These are phyloP conservation scores for Chrysochloris asiatica DNA, from an alignment of 2,113 vertebrate genomes.

Conservation along the genomic window DNA sequence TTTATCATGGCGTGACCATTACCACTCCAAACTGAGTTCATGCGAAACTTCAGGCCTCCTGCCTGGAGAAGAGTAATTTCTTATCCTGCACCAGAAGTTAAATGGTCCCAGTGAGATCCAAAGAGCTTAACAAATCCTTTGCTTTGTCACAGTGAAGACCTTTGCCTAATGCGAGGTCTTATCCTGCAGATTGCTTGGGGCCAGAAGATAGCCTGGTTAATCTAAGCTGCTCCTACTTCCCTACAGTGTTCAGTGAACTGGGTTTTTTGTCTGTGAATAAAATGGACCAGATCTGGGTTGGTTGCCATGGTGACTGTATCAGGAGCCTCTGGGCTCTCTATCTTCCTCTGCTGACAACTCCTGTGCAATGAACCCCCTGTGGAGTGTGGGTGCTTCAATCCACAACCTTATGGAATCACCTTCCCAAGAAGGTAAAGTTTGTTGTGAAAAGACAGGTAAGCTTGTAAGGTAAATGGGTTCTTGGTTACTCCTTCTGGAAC, in stretches of 20 bases:
- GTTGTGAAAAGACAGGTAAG: slow-evolving; percentile 18
- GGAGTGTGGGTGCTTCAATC: slow-evolving; percentile 54
- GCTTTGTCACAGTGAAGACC: slow-evolving; percentile 81
- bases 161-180: slow-evolving; percentile 81
- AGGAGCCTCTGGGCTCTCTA: slow-evolving; percentile 68
- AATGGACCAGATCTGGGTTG: slow-evolving; percentile 76
- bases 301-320: slow-evolving; percentile 78
- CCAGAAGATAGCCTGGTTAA: slow-evolving; percentile 78
- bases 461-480: background rate
- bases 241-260: slow-evolving; percentile 78
- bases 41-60: slow-evolving; percentile 71
- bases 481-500: background rate
- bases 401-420: slow-evolving; percentile 55
- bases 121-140: slow-evolving; percentile 77
- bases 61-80: slow-evolving; percentile 67
- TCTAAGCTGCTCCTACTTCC: slow-evolving; percentile 72
- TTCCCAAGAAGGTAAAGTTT: slow-evolving; percentile 51
- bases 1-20: slow-evolving; percentile 56
- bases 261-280: slow-evolving; percentile 74
- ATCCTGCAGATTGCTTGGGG: slow-evolving; percentile 77
- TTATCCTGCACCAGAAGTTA: slow-evolving; percentile 71
- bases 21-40: slow-evolving; percentile 66
- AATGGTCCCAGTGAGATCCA: slow-evolving; percentile 72
- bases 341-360: slow-evolving; percentile 61
- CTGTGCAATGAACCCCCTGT: slow-evolving; percentile 46